Evolutionary conservation across 2,888 invertebrate species (phyloP).

Genomic region (Acleris holmiana): DNA sequence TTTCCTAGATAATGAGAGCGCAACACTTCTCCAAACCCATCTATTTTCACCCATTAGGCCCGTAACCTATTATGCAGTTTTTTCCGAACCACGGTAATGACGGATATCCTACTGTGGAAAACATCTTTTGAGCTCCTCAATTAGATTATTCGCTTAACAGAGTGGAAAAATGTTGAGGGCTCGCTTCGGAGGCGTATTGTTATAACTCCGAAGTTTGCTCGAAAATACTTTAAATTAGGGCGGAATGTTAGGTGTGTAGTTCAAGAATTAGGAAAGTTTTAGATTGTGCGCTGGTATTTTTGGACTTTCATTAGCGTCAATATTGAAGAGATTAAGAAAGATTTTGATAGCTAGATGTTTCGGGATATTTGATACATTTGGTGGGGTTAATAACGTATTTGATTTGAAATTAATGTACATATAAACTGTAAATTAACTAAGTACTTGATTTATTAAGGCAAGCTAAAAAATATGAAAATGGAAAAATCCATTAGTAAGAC

Average conservation of each 20-base stretch:
- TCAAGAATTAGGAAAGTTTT: constrained; percentile 18
- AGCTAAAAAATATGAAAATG: no score
- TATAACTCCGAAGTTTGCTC: constrained; percentile 10
- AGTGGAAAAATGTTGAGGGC: constrained; percentile 57
- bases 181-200: constrained; percentile 17
- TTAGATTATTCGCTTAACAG: constrained; percentile 67
- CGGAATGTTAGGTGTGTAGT: constrained; percentile 31
- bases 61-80: constrained; percentile 12
- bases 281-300: constrained; percentile 16
- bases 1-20: no score
- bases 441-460: no score
- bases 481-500: no score
- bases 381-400: no score
- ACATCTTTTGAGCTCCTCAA: constrained; percentile 56
- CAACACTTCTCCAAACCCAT: no score
- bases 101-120: constrained; percentile 33
- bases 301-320: constrained; percentile 2
- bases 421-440: no score
- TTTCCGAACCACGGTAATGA: constrained; percentile 23
- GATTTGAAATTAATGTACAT: no score
- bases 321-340: background rate
- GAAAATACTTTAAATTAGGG: background rate
- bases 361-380: no score
- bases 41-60: background rate
- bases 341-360: background rate